Evolutionary conservation across 2,888 invertebrate genomes (phyloP), one percentile per base, ranked within the genome.

Genomic region (Pristionchus exspectatus): DNA sequence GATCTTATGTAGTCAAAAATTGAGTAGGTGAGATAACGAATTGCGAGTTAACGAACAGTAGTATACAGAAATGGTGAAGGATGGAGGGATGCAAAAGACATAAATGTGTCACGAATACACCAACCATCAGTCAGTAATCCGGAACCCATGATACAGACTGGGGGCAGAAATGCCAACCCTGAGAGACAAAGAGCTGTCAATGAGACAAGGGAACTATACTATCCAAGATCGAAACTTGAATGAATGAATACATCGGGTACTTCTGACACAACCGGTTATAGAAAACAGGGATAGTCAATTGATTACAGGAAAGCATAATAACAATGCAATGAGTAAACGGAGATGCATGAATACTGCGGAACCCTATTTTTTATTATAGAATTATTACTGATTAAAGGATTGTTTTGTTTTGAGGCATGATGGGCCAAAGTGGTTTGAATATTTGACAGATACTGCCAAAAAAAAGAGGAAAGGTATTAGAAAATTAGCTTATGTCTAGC

Each of bases 81-180:
- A 9, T 38, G 44, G 10, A 18, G 33, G 72, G 21, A 72, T 33
- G 16, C 33, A 72, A 72, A 72, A 72, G 27, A 72, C 33, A 72
- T 72, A 30, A 21, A 30, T 38, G 30, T 72, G 72, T 16, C 72
- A 18, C 33, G 38, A 72, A 72, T 72, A 72, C 72, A 72, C 72
- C 30, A 33, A 33, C 30, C 72, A 33, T 33, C 33, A 72, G 30
- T 72, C 30, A 69, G 24, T 24, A 72, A 72, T 33, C 72, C 72
- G 33, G 33, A 33, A 21, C 30, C 27, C 66, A 66, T 66, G 27
- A 12, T 66, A 66, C 66, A 66, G 66, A 66, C 10, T 66, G 66
- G 77, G 84, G 84, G 84, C 84, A 84, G 10, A 84, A n/a, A 84
- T 84, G 84, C 84, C 27, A 54, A 18, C 84, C 54, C 30, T 54